These are phyloP conservation scores for Carcharodon carcharias DNA, from an alignment of 2,797 vertebrate genomes.

Conservation along the genomic window DNA sequence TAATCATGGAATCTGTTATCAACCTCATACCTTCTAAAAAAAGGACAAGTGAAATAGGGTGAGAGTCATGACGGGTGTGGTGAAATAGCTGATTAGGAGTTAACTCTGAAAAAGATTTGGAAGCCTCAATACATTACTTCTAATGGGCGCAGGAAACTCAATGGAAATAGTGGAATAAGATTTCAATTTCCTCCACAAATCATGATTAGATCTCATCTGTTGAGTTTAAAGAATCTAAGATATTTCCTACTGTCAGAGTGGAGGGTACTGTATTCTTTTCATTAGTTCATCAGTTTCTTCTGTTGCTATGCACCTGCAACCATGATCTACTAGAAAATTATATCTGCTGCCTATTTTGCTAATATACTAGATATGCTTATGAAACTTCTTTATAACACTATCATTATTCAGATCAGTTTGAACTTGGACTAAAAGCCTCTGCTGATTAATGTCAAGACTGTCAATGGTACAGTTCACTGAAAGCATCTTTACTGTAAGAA, in stretches of 20 bases:
- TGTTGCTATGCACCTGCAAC: neutral
- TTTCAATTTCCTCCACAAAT: constrained; percentile 12
- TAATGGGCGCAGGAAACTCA: neutral
- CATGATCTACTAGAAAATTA: neutral
- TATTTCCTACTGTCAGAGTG: neutral
- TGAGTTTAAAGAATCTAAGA: neutral
- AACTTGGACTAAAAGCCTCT: neutral
- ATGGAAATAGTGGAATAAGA: neutral
- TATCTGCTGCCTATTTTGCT: neutral
- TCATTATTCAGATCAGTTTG: neutral
- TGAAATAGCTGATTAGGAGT: neutral
- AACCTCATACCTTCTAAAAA: neutral
- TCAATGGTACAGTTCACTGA: neutral
- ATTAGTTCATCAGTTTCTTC: constrained; percentile 6
- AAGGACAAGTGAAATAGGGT: neutral
- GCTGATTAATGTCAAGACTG: neutral
- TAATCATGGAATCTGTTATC: neutral
- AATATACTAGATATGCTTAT: neutral
- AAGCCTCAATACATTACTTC: neutral
- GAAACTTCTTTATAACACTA: neutral
- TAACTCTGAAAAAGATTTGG: neutral
- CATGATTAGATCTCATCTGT: neutral
- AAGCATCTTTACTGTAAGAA: neutral
- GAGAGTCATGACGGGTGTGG: neutral
- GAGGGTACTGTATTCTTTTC: neutral